phyloP scores from a whole-genome alignment of 2,797 vertebrate genomes.

The Rousettus madagascariensis region DNA sequence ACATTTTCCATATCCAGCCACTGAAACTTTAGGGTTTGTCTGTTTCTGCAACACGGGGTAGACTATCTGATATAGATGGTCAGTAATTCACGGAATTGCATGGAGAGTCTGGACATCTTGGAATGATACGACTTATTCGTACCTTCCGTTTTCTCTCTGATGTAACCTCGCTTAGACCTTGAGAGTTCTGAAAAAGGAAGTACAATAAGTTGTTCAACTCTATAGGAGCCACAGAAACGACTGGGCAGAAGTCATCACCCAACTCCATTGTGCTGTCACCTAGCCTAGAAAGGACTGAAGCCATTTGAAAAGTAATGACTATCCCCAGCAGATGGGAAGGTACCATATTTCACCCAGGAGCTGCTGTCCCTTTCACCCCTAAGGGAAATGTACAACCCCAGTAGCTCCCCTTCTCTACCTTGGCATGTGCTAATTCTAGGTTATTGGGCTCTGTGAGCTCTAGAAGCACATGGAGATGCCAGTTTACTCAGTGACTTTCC shows the following conservation, averaged over 20 bases:
- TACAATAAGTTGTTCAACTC: background rate
- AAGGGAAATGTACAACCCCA: constrained; percentile 74
- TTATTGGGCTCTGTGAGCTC: constrained; percentile 66
- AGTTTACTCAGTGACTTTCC: constrained; percentile 50
- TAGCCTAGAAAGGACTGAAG: constrained; percentile 41
- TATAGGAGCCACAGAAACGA: background rate
- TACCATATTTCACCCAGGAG: constrained; percentile 76
- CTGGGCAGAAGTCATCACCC: background rate
- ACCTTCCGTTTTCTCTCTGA: background rate
- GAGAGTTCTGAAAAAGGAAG: background rate
- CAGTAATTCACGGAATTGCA: background rate
- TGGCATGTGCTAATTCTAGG: constrained; percentile 73
- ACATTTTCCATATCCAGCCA: background rate
- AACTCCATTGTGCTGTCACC: background rate
- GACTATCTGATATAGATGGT: background rate
- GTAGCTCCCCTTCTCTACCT: constrained; percentile 72
- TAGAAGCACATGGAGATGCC: constrained; percentile 34
- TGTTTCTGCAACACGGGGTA: background rate
- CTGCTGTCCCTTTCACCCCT: constrained; percentile 75
- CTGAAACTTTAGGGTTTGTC: background rate
- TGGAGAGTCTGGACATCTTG: background rate
- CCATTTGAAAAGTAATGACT: constrained; percentile 66
- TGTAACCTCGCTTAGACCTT: background rate
- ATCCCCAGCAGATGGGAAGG: constrained; percentile 73
- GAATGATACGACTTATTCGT: background rate